Evolutionary conservation across 2,113 vertebrate genomes (phyloP), one percentile per base, ranked within the genome.

Genomic region (Anhinga anhinga): DNA sequence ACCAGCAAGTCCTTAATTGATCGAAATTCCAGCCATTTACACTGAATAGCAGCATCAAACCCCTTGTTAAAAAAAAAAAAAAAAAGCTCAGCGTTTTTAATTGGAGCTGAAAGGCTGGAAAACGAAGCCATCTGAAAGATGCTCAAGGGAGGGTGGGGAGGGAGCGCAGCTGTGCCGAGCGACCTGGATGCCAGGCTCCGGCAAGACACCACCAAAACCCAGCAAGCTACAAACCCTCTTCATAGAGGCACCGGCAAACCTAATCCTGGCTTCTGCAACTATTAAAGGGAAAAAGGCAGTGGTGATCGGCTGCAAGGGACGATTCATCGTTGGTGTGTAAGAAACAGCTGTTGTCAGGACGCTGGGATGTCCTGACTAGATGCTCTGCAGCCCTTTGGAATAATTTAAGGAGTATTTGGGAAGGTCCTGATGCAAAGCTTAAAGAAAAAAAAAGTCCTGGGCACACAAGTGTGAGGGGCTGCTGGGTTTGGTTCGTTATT

Each of bases 31-130:
- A 94, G 83, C 78, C 95, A 80, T 95, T 92, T 94, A 74, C 42
- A 47, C 40, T 93, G 93, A 97, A 87, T 82, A 81, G 95, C 77
- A 84, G 94, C 80, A 92, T 85, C 91, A 95, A 96, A 40, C 23
- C 44, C 83, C 86, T 74, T 38, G 34, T 81, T 93, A 17, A 6
- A 47, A 47, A 56, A n/a, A 52, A 50, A 18, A 32, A 26, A 25
- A n/a, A 44, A 84, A 71, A 55, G 40, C 93, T 86, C 79, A 83
- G 77, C 18, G 0, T 50, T 92, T 97, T 92, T 92, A 90, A 94
- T 79, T 92, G 92, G 82, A 92, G 86, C 88, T 95, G 92, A 95
- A 95, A 95, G 80, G 91, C 91, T 88, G 90, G 85, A 90, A 92
- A 94, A 92, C 1, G 29, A 92, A 97, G 88, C 88, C 76, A 78